A percentile compares a stretch with the other conserved stretches of the same genome.
Conservation (phyloP, 1,140 invertebrate species). For the Amphibalanus amphitrite region DNA sequence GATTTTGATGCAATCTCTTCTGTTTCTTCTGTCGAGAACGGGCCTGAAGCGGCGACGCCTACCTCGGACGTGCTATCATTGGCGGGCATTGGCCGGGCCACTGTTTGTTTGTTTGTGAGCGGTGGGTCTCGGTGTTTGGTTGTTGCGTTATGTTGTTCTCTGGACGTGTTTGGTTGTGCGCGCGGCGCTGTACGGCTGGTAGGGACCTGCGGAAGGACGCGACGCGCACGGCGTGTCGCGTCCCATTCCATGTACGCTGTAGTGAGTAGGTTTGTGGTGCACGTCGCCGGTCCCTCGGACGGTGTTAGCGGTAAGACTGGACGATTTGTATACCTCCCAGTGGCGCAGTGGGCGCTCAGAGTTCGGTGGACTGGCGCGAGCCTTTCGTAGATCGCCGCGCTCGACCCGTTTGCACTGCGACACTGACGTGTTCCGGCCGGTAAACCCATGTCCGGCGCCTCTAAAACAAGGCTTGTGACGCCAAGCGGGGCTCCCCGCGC, state of each 20-base stretch:
- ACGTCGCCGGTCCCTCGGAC: no score
- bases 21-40: neutral
- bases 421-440: no score
- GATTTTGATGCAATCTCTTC: no score
- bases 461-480: constrained; percentile 1
- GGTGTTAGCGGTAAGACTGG: no score
- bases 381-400: no score
- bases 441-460: neutral
- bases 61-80: neutral
- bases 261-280: neutral
- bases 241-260: neutral
- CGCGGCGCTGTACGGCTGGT: neutral
- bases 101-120: neutral
- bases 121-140: neutral
- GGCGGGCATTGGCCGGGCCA: neutral
- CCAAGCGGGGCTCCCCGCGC: no score
- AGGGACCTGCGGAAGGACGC: neutral
- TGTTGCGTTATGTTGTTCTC: neutral
- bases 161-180: neutral
- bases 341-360: no score
- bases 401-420: no score
- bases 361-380: no score
- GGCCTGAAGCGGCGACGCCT: neutral
- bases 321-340: no score
- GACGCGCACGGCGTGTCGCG: no score